Percentiles rank a stretch among this genome's conserved stretches.
Conservation (phyloP, 2,113 vertebrate genomes). For the Pseudorhombus dupliciocellatus region DNA sequence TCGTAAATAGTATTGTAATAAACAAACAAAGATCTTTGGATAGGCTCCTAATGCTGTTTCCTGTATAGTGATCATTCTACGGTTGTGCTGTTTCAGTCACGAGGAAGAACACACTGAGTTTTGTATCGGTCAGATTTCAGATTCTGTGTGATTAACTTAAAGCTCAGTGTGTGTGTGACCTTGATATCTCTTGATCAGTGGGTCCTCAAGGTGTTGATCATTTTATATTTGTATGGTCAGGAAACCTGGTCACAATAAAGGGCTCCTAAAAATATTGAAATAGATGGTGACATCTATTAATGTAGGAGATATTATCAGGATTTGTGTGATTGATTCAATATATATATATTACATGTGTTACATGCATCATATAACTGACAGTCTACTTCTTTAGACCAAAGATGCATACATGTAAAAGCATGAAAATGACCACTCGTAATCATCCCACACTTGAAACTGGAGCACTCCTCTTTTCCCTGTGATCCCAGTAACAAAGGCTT, state of each 20-base stretch:
- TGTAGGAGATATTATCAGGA: neutral
- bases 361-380: neutral
- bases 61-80: conserved; percentile 1
- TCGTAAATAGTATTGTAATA: conserved; percentile 1
- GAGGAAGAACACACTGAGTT: neutral
- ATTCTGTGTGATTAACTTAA: conserved; percentile 7
- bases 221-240: conserved; percentile 24
- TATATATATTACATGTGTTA: neutral
- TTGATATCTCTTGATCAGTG: conserved; percentile 19
- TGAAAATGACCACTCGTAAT: neutral
- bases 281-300: neutral
- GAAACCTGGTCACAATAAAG: conserved; percentile 52
- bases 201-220: conserved; percentile 10
- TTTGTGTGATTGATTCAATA: neutral
- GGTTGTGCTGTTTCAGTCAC: neutral
- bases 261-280: conserved; percentile 28
- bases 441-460: neutral
- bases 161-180: neutral
- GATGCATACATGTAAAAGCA: neutral
- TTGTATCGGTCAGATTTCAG: neutral
- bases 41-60: neutral
- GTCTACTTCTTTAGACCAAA: neutral
- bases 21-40: neutral
- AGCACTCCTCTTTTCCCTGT: neutral
- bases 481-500: conserved; percentile 13